Conservation (phyloP, 2,113 vertebrate species). For the Columbina picui region DNA sequence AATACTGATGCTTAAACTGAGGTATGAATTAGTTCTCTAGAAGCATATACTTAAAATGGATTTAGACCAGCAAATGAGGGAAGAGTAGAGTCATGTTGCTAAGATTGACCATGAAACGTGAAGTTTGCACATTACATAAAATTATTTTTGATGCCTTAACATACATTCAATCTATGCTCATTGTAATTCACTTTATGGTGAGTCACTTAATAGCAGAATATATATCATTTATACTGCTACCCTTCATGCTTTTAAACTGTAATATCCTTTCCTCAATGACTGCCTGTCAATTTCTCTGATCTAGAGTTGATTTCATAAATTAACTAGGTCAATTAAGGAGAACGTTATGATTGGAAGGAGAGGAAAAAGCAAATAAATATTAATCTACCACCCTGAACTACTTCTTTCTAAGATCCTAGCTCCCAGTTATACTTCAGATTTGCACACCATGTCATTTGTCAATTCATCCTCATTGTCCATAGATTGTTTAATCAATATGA, state of each 20-base stretch:
- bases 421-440: background rate
- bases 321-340: constrained; percentile 74
- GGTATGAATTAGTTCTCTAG: background rate
- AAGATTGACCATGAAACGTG: constrained; percentile 46
- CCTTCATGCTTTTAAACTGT: constrained; percentile 75
- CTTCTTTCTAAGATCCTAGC: constrained; percentile 17
- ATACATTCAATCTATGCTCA: constrained; percentile 54
- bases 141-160: constrained; percentile 66
- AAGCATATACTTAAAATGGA: background rate
- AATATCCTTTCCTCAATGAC: constrained; percentile 76
- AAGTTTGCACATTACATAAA: constrained; percentile 61
- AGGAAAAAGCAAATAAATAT: constrained; percentile 76
- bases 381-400: constrained; percentile 60
- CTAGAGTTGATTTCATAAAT: constrained; percentile 80
- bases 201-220: constrained; percentile 70
- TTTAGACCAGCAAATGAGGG: constrained; percentile 9
- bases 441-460: background rate
- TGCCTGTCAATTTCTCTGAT: constrained; percentile 79
- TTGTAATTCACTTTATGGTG: constrained; percentile 71
- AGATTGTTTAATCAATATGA: background rate
- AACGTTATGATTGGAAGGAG: constrained; percentile 76
- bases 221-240: constrained; percentile 76
- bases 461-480: background rate
- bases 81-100: background rate
- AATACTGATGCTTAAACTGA: background rate